Evolutionary conservation across 2,888 invertebrate genomes (phyloP).

Genomic region (Stratiomys singularior): DNA sequence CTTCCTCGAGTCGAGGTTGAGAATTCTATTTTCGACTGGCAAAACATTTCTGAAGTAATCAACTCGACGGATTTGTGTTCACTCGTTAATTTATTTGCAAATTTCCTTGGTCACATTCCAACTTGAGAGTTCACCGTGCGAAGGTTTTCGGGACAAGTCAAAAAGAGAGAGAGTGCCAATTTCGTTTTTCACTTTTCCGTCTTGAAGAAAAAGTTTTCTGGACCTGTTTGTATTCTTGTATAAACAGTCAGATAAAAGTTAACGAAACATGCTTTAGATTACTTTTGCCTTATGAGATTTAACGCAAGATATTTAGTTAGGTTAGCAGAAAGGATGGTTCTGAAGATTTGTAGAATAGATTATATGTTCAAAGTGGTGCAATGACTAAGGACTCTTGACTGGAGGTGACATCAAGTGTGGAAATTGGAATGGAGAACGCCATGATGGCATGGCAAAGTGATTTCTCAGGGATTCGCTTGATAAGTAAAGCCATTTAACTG

Average conservation of each 20-base stretch:
- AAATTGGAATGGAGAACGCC: too few species aligned
- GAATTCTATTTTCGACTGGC: background rate
- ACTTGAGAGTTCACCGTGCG: background rate
- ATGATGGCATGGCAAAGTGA: too few species aligned
- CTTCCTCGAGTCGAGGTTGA: background rate
- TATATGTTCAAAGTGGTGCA: too few species aligned
- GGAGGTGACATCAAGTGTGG: too few species aligned
- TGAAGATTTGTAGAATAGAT: too few species aligned
- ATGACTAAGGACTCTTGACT: too few species aligned
- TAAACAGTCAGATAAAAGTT: constrained; percentile 32
- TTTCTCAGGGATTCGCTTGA: too few species aligned
- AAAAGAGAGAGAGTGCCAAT: background rate
- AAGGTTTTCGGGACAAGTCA: too few species aligned
- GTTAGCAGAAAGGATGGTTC: background rate
- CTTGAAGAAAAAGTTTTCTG: background rate
- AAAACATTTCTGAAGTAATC: constrained; percentile 5
- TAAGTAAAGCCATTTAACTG: too few species aligned
- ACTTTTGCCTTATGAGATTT: background rate
- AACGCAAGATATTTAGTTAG: constrained; percentile 1
- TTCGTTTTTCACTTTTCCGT: background rate
- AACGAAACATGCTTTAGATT: constrained; percentile 4
- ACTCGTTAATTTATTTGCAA: constrained; percentile 34
- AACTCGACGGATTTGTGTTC: constrained; percentile 17
- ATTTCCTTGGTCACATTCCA: constrained; percentile 17
- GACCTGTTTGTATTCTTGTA: constrained; percentile 4